These are phyloP conservation scores for Chlorodrepanis virens DNA, from an alignment of 2,113 vertebrate genomes.

Conservation along the genomic window DNA sequence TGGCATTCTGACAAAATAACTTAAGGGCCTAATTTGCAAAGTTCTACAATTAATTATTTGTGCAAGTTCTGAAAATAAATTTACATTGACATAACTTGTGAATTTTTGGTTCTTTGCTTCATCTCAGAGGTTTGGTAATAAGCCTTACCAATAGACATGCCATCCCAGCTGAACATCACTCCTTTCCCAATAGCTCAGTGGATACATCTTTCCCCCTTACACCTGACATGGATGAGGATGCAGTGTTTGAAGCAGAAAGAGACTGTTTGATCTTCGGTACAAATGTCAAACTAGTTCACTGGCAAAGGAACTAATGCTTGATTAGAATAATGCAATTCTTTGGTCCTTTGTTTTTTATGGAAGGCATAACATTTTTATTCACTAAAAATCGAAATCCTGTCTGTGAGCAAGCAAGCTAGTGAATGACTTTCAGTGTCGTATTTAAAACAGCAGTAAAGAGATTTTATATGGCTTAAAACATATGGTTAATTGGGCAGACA, in stretches of 20 bases:
- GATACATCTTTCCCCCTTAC: constrained; percentile 34
- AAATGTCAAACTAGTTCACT: constrained; percentile 22
- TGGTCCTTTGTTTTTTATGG: constrained; percentile 78
- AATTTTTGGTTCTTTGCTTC: constrained; percentile 80
- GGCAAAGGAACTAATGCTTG: constrained; percentile 47
- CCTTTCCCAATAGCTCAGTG: constrained; percentile 40
- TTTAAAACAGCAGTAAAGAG: constrained; percentile 58
- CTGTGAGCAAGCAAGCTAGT: constrained; percentile 51
- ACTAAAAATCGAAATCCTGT: constrained; percentile 60
- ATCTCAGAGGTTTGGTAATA: constrained; percentile 77
- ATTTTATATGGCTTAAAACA: constrained; percentile 71
- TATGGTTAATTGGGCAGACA: constrained; percentile 63
- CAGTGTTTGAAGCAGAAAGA: constrained; percentile 22
- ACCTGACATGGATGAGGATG: constrained; percentile 29
- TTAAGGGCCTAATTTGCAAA: constrained; percentile 70
- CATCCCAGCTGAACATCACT: constrained; percentile 51
- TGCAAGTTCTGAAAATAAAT: constrained; percentile 70
- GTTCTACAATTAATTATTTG: constrained; percentile 71
- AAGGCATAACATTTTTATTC: constrained; percentile 71
- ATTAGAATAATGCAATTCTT: constrained; percentile 75
- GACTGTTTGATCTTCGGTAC: constrained; percentile 14
- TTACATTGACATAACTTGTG: constrained; percentile 61
- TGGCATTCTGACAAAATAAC: constrained; percentile 73
- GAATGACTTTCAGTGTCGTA: constrained; percentile 67
- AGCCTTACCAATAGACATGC: constrained; percentile 80